Conservation (phyloP, 1,140 invertebrate species). For the Zaprionus gabonicus region DNA sequence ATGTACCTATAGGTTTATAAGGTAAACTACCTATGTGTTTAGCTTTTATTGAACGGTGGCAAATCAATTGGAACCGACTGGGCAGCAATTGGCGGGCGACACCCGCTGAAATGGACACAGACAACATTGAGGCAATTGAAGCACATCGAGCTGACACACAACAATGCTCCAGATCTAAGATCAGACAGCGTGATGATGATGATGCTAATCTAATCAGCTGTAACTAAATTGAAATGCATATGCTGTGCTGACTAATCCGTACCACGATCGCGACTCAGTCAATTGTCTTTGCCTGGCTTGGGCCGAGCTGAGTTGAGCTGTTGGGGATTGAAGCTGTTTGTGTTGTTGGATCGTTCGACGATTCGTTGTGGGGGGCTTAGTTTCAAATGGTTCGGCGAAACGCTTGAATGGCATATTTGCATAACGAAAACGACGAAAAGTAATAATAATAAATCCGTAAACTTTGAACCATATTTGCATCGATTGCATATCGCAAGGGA, state of each 20-base stretch:
- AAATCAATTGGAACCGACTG: constrained; percentile 71
- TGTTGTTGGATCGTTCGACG: too few species aligned
- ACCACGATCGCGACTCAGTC: constrained; percentile 10
- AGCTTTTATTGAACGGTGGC: constrained; percentile 40
- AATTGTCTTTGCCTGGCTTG: constrained; percentile 39
- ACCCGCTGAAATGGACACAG: constrained; percentile 30
- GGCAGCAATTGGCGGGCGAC: constrained; percentile 47
- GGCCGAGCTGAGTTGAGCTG: constrained; percentile 27
- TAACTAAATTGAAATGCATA: constrained; percentile 53
- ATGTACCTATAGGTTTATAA: neutral
- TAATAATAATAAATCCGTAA: constrained; percentile 21
- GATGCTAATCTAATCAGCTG: constrained; percentile 50
- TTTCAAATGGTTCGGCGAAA: constrained; percentile 13
- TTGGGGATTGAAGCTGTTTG: neutral
- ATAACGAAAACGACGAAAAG: constrained; percentile 7
- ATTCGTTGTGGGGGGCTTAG: constrained; percentile 10
- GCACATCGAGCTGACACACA: constrained; percentile 50
- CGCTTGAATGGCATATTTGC: constrained; percentile 39
- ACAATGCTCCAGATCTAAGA: constrained; percentile 21
- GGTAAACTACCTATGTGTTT: constrained; percentile 16
- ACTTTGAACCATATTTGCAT: constrained; percentile 40
- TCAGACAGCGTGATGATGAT: constrained; percentile 16
- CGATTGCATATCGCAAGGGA: neutral
- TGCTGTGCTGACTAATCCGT: neutral
- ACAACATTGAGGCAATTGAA: constrained; percentile 50